These are phyloP conservation scores for Brenthis hecate DNA, from an alignment of 2,888 invertebrate species.

Conservation along the genomic window DNA sequence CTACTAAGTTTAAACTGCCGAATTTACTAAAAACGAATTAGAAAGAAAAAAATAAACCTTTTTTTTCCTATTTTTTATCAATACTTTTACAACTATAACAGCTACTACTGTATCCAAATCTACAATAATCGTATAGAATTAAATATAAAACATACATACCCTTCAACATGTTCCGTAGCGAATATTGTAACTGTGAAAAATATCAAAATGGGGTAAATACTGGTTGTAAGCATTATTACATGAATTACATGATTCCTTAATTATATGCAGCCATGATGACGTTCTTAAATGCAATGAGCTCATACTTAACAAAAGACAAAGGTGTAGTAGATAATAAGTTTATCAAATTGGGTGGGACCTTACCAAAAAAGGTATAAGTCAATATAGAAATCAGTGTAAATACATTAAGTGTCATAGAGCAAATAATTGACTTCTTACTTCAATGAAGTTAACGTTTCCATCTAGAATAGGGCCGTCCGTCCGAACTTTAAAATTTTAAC, in stretches of 20 bases:
- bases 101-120: no score
- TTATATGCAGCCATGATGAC: conserved; percentile 43
- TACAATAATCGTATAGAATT: no score
- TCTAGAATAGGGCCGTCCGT: conserved; percentile 24
- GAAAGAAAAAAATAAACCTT: no score
- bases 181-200: conserved; percentile 58
- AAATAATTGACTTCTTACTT: conserved; percentile 41
- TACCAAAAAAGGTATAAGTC: conserved; percentile 66
- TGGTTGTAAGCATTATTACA: conserved; percentile 65
- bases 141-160: conserved; percentile 52
- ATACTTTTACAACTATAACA: no score
- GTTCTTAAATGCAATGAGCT: conserved; percentile 61
- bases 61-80: no score
- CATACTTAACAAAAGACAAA: conserved; percentile 53
- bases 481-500: not conserved
- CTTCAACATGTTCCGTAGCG: conserved; percentile 62
- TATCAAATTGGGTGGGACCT: conserved; percentile 69
- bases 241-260: conserved; percentile 46
- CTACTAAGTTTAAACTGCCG: no score
- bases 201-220: conserved; percentile 57
- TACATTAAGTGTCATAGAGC: conserved; percentile 50
- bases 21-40: no score
- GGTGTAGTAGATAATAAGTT: conserved; percentile 52
- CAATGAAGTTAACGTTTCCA: conserved; percentile 38
- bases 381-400: conserved; percentile 70